Evolutionary conservation across 2,888 invertebrate genomes (phyloP).

Genomic region (Coremacera marginata): DNA sequence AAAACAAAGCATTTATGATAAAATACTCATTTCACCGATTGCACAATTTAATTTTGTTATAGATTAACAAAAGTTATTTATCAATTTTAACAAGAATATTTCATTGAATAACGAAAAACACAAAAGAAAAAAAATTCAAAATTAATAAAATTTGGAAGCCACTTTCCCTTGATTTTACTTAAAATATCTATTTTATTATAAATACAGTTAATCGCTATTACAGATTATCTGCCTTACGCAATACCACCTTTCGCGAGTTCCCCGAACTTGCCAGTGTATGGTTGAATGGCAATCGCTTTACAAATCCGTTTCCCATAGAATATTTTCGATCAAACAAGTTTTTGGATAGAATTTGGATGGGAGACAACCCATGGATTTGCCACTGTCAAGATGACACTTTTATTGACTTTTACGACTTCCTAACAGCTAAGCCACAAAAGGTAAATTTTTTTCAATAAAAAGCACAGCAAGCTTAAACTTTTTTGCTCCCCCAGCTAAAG

Average conservation of each 20-base stretch:
- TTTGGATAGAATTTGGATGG: conserved; percentile 73
- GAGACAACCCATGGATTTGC: conserved; percentile 84
- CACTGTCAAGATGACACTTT: conserved; percentile 76
- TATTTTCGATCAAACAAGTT: conserved; percentile 75
- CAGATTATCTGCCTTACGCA: conserved; percentile 74
- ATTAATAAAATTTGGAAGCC: too few relatives aligned
- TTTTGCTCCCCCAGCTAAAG: conserved; percentile 59
- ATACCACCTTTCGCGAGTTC: conserved; percentile 75
- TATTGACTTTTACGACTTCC: conserved; percentile 74
- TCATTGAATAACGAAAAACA: too few relatives aligned
- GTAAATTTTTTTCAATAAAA: conserved; percentile 45
- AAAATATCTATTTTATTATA: too few relatives aligned
- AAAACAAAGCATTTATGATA: too few relatives aligned
- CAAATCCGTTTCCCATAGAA: conserved; percentile 73
- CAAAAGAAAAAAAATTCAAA: too few relatives aligned
- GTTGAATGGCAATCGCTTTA: conserved; percentile 80
- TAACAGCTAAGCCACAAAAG: conserved; percentile 73
- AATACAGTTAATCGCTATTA: conserved; percentile 68
- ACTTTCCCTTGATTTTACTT: too few relatives aligned
- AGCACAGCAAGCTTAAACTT: too few relatives aligned
- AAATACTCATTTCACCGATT: too few relatives aligned
- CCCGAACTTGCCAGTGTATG: conserved; percentile 74
- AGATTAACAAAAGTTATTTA: too few relatives aligned
- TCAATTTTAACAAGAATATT: too few relatives aligned
- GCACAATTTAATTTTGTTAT: too few relatives aligned